These are phyloP conservation scores for Callopanchax toddi DNA, from an alignment of 2,113 vertebrate species.

Conservation along the genomic window DNA sequence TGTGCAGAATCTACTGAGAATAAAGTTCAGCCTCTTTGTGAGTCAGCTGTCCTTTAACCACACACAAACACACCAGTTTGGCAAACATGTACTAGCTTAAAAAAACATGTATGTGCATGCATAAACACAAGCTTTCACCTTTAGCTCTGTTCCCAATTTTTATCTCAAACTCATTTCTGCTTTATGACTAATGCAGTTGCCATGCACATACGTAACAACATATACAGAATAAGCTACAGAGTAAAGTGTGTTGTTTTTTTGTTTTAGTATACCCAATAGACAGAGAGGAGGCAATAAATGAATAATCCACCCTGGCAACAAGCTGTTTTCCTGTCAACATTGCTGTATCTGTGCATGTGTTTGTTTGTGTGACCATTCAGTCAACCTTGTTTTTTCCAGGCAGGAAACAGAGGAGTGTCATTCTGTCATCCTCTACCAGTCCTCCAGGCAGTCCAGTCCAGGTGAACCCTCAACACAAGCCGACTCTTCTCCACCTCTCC, in stretches of 20 bases:
- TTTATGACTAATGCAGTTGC: constrained; percentile 35
- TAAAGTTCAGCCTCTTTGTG: constrained; percentile 47
- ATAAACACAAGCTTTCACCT: constrained; percentile 19
- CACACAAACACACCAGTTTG: constrained; percentile 8
- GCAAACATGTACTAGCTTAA: neutral
- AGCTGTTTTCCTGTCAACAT: constrained; percentile 74
- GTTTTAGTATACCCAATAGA: constrained; percentile 23
- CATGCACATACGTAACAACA: constrained; percentile 30
- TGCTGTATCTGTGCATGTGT: constrained; percentile 39
- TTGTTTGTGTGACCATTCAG: constrained; percentile 11
- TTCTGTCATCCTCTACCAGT: constrained; percentile 41
- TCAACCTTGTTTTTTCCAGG: constrained; percentile 56
- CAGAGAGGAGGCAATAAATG: constrained; percentile 66
- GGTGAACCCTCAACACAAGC: constrained; percentile 27
- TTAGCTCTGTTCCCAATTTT: constrained; percentile 1
- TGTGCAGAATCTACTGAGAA: constrained; percentile 45
- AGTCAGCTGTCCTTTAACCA: constrained; percentile 35
- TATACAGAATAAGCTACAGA: constrained; percentile 47
- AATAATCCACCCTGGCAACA: constrained; percentile 69
- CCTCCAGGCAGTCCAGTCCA: constrained; percentile 25
- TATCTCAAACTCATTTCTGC: constrained; percentile 14
- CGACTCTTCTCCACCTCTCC: constrained; percentile 6
- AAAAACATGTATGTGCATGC: neutral
- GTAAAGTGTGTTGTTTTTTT: constrained; percentile 21
- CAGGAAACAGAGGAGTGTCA: constrained; percentile 52